A percentile compares a stretch with the other conserved stretches of the same genome.
Evolutionary conservation across 2,113 vertebrate species (phyloP).

Genomic region (Microcebus jonahi): DNA sequence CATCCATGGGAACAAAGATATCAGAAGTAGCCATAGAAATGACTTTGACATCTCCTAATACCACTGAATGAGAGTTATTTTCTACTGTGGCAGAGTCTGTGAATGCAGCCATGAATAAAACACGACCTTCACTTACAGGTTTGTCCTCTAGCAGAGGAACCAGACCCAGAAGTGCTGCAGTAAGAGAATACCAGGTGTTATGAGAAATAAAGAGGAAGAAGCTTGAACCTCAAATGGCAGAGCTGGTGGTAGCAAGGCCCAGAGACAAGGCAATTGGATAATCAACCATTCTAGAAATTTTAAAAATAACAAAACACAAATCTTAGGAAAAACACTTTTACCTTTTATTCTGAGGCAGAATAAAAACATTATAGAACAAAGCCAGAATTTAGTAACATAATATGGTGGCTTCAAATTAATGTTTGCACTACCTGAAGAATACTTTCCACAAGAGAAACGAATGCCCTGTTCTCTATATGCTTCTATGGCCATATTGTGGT

Average conservation of each 20-base stretch:
- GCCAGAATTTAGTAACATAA: not conserved
- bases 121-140: not conserved
- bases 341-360: not conserved
- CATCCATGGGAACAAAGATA: not conserved
- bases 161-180: not conserved
- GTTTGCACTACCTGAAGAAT: not conserved
- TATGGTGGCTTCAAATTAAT: not conserved
- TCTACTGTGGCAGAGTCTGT: not conserved
- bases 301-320: not conserved
- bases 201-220: not conserved
- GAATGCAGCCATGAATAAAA: not conserved
- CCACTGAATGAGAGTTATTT: not conserved
- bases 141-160: not conserved
- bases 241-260: fast-evolving
- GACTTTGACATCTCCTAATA: not conserved
- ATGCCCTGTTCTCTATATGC: not conserved
- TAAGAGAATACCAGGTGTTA: fast-evolving
- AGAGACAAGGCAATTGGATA: not conserved
- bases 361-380: not conserved
- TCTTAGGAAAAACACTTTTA: not conserved
- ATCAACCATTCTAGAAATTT: not conserved
- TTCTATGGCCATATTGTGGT: fast-evolving
- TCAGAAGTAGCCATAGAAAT: not conserved
- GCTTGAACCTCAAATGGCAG: not conserved
- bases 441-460: not conserved